Conservation (phyloP, 2,888 invertebrate species). For the Pseudococcus jackbeardsleyi region DNA sequence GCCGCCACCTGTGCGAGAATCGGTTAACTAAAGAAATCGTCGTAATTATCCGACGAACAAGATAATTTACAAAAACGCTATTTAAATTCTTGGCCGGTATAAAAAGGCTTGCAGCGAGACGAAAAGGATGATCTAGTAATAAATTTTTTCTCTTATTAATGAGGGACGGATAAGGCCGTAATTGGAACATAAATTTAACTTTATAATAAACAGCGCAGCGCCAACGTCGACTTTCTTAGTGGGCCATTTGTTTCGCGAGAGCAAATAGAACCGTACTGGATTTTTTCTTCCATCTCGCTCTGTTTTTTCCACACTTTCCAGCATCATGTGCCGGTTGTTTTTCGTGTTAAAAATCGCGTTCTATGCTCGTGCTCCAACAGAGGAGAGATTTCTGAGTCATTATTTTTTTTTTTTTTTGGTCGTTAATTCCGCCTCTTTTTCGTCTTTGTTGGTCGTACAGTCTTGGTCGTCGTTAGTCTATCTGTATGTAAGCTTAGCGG, state of each 20-base stretch:
- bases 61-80: constrained; percentile 52
- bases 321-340: not conserved
- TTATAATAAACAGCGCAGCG: constrained; percentile 61
- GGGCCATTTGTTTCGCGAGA: constrained; percentile 53
- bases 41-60: constrained; percentile 45
- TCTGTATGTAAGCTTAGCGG: not conserved
- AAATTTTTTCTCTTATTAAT: constrained; percentile 65
- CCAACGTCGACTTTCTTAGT: constrained; percentile 53
- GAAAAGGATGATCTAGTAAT: constrained; percentile 64
- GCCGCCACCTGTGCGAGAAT: not conserved
- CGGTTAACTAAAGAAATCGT: constrained; percentile 19
- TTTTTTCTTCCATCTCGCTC: not conserved
- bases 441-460: not conserved
- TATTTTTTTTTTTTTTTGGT: constrained; percentile 44
- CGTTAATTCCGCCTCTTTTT: constrained; percentile 47
- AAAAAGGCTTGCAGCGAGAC: constrained; percentile 10
- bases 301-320: not conserved
- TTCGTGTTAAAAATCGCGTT: constrained; percentile 31
- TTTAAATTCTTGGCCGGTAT: constrained; percentile 35
- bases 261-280: constrained; percentile 26
- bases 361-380: not conserved
- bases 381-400: constrained; percentile 15
- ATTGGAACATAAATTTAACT: constrained; percentile 65
- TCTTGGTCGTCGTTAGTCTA: not conserved
- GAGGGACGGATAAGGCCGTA: constrained; percentile 63